Evolutionary conservation across 37 sponge, comb jelly and placozoan genomes (phyloP), one percentile per base, ranked within the genome.

Genomic region (Cladorhizidae sp.): DNA sequence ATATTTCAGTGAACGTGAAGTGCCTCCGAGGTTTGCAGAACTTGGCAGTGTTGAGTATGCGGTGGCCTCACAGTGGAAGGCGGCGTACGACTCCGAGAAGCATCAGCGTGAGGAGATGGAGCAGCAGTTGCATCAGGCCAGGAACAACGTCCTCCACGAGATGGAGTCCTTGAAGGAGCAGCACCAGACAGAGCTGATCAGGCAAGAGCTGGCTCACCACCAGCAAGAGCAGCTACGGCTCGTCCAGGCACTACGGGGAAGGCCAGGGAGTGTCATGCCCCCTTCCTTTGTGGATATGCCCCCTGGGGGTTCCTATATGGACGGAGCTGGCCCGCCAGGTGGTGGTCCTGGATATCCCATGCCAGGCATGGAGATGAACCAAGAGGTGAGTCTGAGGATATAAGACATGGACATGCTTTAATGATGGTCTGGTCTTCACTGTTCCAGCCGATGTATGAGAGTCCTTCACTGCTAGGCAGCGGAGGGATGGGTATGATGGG

Each of bases 41-140:
- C 92, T 86, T 7, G 88, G 90, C 29, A 80, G 83, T 31, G 33
- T 87, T 49, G 98, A 98, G 81, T 87, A 77, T 28, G 83, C 89
- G 21, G 38, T 93, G 26, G 91, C 85, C 18, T 6, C 61, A 26
- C 83, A 86, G 21, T 98, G 93, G 93, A 93, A 90, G 77, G 84
- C 57, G n/a, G 59, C 92, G 40, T 88, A 77, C 78, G 93, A 98
- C 21, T 37, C 67, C 32, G 85, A 93, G 81, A 77, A 88, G 38
- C 23, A 22, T 25, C 78, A 82, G 74, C 78, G 80, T 54, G 90
- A 84, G 5, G 86, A 87, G 33, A 76, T 94, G 58, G 93, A 98
- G 74, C 57, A 75, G 62, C 57, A 45, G 2, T 37, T 98, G 57
- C 77, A 79, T 31, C 86, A 78, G 45, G 79, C 70, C 25, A 84